Percentiles rank a stretch among this genome's conserved stretches.
Evolutionary conservation across 2,113 vertebrate species (phyloP).

Genomic region (Cryptotis parvus): DNA sequence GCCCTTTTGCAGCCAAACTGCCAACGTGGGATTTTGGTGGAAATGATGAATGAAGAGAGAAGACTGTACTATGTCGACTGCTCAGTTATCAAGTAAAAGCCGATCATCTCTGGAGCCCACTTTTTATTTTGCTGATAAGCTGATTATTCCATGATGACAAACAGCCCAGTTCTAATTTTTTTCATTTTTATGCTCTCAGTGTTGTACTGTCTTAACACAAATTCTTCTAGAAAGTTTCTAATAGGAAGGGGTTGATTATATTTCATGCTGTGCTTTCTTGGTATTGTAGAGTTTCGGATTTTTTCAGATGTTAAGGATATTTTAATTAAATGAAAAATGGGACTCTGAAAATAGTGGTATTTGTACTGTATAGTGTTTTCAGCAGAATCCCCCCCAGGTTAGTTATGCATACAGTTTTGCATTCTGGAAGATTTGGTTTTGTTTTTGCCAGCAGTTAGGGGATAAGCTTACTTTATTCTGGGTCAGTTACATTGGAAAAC

Average conservation of each 20-base stretch:
- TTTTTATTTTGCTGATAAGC: conserved; percentile 21
- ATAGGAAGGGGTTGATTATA: neutral
- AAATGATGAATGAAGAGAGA: neutral
- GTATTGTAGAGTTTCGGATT: conserved; percentile 26
- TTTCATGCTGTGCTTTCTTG: conserved; percentile 15
- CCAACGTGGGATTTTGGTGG: neutral
- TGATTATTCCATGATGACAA: conserved; percentile 31
- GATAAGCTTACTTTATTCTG: conserved; percentile 83
- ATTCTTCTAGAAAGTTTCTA: conserved; percentile 51
- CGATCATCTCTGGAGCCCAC: neutral
- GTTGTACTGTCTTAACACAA: neutral
- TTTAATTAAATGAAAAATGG: conserved; percentile 12
- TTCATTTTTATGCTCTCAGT: neutral
- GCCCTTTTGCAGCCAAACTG: neutral
- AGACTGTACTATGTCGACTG: neutral
- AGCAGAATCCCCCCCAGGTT: neutral
- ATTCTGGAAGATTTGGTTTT: conserved; percentile 65
- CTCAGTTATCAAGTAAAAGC: conserved; percentile 12
- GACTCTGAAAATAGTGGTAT: neutral
- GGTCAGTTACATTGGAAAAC: conserved; percentile 85
- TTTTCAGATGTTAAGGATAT: conserved; percentile 56
- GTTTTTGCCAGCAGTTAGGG: conserved; percentile 48
- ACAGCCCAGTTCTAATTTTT: neutral
- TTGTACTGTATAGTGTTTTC: neutral
- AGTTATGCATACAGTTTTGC: conserved; percentile 36